Evolutionary conservation across 2,797 vertebrate genomes (phyloP).

Genomic region (Cynopterus sphinx): DNA sequence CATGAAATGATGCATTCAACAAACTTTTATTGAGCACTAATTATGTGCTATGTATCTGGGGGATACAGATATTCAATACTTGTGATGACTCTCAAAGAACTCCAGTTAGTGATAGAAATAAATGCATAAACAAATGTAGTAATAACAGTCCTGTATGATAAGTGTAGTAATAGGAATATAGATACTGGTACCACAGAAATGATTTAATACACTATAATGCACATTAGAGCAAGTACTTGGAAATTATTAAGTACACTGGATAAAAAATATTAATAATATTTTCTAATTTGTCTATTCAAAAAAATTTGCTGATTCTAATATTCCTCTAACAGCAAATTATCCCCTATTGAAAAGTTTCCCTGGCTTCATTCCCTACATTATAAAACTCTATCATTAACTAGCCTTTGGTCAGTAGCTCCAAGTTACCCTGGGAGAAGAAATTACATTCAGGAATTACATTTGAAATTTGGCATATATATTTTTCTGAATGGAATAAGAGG

Average conservation of each 20-base stretch:
- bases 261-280: slow-evolving; percentile 64
- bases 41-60: background rate
- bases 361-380: slow-evolving; percentile 25
- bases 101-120: slow-evolving; percentile 54
- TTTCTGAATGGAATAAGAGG: background rate
- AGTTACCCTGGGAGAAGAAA: slow-evolving; percentile 4
- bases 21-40: background rate
- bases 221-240: slow-evolving; percentile 26
- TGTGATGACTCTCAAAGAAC: slow-evolving; percentile 1
- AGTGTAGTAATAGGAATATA: background rate
- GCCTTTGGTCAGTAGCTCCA: slow-evolving; percentile 50
- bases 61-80: slow-evolving; percentile 28
- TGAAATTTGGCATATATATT: slow-evolving; percentile 22
- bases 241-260: slow-evolving; percentile 47
- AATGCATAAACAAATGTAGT: slow-evolving; percentile 30
- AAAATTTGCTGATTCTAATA: slow-evolving; percentile 61
- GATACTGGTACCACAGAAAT: background rate
- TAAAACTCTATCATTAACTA: slow-evolving; percentile 62
- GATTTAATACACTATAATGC: slow-evolving; percentile 54
- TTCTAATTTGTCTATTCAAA: slow-evolving; percentile 60
- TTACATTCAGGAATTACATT: slow-evolving; percentile 50
- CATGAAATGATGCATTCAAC: background rate
- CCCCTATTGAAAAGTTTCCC: slow-evolving; percentile 35
- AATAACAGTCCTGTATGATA: slow-evolving; percentile 33
- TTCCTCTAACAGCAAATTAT: slow-evolving; percentile 49